Base-by-base conservation (phyloP, 2,888 invertebrate genomes). In the Lysandra bellargus region DNA sequence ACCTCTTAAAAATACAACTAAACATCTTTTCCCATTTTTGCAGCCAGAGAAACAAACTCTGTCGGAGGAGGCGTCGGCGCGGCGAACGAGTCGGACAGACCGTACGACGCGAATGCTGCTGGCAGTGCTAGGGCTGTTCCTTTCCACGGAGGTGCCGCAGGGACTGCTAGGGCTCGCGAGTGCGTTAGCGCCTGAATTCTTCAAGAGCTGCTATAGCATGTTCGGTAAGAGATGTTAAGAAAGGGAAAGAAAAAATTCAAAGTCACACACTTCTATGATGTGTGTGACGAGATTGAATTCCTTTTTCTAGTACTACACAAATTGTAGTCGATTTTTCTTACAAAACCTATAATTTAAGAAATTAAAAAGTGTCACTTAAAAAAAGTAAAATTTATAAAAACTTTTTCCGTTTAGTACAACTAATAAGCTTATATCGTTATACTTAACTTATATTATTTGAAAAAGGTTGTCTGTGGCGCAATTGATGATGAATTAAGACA, bases 81-180 rank as follows among this genome's bases (percentile, higher is more conserved):
- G 94, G 0, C 88, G 94, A 12, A 85, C 92, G 2, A 93, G 92
- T 79, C 89, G 94, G 61, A 96, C 97, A 1, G 98, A 98, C 90
- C 95, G 98, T 69, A 98, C 98, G 0, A 98, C 98, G 0, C 96
- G 97, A 82, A 98, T 98, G 98, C 93, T 98, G 80, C 92, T 98
- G 37, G 98, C 98, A 0, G 97, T 98, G 14, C 95, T 98, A 44
- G 95, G 98, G 9, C 95, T 98, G 17, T 98, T 98, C 88, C 95
- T 98, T 9, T 96, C 98, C 80, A 98, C 98, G 0, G 98, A 98
- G 88, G 97, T 98, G 83, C 98, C 98, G 0, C 98, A 98, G 87
- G 98, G 97, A 0, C 96, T 97, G n/a, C 92, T 97, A 82, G 98
- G 97, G 0, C 95, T 98, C 40, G 95, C 98, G 80, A 97, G 97